A percentile compares a stretch with the other conserved stretches of the same genome.
phyloP scores from a whole-genome alignment of 2,888 invertebrate genomes.

The Eupithecia centaureata region DNA sequence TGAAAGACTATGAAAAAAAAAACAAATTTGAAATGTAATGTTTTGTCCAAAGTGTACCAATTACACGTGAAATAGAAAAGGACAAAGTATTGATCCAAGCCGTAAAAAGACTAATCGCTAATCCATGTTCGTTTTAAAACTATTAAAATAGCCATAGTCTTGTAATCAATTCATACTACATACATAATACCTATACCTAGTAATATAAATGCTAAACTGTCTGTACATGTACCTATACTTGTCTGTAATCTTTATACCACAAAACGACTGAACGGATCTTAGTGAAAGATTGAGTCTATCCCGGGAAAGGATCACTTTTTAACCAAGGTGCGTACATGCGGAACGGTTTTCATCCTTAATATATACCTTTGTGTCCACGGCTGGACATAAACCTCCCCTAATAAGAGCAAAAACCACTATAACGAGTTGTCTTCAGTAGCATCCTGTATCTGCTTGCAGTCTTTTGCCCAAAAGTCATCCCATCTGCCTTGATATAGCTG shows the following conservation, averaged over 20 bases:
- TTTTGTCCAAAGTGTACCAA: neutral
- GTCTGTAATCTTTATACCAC: neutral
- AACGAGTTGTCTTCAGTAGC: too few relatives aligned
- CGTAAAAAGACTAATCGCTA: neutral
- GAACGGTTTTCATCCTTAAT: too few relatives aligned
- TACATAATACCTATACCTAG: neutral
- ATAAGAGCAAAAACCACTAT: too few relatives aligned
- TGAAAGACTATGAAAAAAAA: too few relatives aligned
- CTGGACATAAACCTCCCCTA: too few relatives aligned
- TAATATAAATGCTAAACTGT: neutral
- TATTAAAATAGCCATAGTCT: neutral
- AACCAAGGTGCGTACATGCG: neutral
- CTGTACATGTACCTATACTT: neutral
- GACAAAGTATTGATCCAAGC: neutral
- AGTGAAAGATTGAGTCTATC: neutral
- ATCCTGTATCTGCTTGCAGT: too few relatives aligned
- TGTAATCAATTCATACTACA: neutral
- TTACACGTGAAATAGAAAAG: neutral
- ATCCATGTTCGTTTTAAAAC: slow-evolving; percentile 3
- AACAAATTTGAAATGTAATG: neutral
- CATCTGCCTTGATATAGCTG: too few relatives aligned
- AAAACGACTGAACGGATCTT: neutral
- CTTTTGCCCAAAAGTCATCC: too few relatives aligned
- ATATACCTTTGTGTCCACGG: too few relatives aligned
- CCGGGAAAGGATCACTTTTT: neutral